Conservation (phyloP, 2,888 invertebrate genomes). For the Lysandra bellargus region DNA sequence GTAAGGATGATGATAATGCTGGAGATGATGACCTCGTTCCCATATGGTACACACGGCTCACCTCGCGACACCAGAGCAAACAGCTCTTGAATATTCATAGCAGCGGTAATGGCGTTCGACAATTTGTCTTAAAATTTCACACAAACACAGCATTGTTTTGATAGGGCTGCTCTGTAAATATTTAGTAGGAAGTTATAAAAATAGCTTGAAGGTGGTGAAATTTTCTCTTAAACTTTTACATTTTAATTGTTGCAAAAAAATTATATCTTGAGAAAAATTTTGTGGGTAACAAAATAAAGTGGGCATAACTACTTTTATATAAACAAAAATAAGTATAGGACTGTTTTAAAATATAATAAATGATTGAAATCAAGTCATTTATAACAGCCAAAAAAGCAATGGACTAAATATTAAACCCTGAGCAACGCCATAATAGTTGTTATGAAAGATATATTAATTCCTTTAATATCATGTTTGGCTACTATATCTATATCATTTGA, state of each 20-base stretch:
- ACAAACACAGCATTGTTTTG: constrained; percentile 63
- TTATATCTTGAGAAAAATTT: too few relatives aligned
- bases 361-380: background rate
- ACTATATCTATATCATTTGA: background rate
- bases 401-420: background rate
- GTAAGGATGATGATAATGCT: background rate
- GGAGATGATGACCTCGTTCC: constrained; percentile 29
- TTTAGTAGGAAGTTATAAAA: constrained; percentile 15
- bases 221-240: background rate
- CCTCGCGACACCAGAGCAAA: constrained; percentile 50
- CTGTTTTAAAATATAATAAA: too few relatives aligned
- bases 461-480: background rate
- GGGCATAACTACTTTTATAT: too few relatives aligned
- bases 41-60: constrained; percentile 41
- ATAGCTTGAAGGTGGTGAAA: background rate
- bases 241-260: background rate
- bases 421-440: background rate
- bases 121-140: constrained; percentile 77
- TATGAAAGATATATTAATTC: background rate
- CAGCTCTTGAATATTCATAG: constrained; percentile 71
- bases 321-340: too few relatives aligned
- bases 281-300: too few relatives aligned
- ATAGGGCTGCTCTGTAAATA: constrained; percentile 35
- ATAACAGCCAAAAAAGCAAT: background rate
- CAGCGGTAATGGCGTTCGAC: constrained; percentile 59